A percentile compares a stretch with the other conserved stretches of the same genome.
Evolutionary conservation across 2,113 vertebrate species (phyloP).

Genomic region (Heterocephalus glaber): DNA sequence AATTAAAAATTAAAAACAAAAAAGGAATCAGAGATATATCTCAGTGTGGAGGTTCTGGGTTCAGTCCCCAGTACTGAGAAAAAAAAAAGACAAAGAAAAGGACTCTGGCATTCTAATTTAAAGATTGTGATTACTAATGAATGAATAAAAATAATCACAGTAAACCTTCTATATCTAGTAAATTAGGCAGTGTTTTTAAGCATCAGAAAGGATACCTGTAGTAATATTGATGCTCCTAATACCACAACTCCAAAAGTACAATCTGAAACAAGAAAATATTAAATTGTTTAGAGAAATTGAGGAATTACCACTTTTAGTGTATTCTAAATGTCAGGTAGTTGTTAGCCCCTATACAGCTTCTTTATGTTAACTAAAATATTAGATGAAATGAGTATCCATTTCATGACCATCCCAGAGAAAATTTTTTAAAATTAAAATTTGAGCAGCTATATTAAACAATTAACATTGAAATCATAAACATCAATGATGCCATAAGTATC

Average conservation of each 20-base stretch:
- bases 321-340: neutral
- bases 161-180: neutral
- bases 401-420: neutral
- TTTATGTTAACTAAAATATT: neutral
- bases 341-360: neutral
- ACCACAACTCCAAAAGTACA: neutral
- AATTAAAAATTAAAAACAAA: neutral
- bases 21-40: neutral
- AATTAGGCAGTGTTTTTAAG: neutral
- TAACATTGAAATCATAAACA: neutral
- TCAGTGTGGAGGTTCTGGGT: neutral
- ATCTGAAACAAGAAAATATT: neutral
- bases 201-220: neutral
- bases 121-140: conserved; percentile 6
- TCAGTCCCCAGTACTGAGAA: neutral
- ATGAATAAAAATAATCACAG: conserved; percentile 5
- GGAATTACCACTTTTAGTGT: neutral
- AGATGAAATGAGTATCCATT: neutral
- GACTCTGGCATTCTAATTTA: neutral
- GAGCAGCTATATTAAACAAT: neutral
- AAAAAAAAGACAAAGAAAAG: neutral
- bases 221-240: neutral
- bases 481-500: neutral
- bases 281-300: conserved; percentile 13
- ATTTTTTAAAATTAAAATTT: conserved; percentile 26